A percentile compares a stretch with the other conserved stretches of the same genome.
Evolutionary conservation across 1,140 invertebrate species (phyloP).

Genomic region (Pseudomyrmex sp.): DNA sequence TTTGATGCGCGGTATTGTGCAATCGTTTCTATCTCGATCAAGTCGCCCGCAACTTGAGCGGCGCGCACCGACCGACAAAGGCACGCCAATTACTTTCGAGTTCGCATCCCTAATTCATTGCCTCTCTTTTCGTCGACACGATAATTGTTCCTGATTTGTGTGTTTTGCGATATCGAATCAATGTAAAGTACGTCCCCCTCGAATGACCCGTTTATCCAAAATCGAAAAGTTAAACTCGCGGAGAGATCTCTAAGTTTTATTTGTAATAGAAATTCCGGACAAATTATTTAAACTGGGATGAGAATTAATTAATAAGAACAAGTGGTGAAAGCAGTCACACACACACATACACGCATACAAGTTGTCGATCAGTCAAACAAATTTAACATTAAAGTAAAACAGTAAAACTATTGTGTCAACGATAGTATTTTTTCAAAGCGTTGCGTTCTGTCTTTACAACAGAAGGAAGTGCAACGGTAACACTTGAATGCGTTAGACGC

Average conservation of each 20-base stretch:
- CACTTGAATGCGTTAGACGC: no score
- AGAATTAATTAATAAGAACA: no score
- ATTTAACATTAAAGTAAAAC: no score
- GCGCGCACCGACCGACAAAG: slow-evolving; percentile 12
- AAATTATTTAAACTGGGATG: no score
- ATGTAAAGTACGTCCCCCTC: neutral
- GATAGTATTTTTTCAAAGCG: no score
- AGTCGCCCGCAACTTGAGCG: slow-evolving; percentile 2
- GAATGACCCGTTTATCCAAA: neutral
- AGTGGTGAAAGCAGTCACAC: no score
- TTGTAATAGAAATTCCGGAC: neutral
- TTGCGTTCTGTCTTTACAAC: no score
- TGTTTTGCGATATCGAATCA: slow-evolving; percentile 25
- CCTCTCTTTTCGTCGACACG: neutral
- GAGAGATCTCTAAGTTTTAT: neutral
- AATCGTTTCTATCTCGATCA: slow-evolving; percentile 36
- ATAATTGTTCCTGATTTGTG: slow-evolving; percentile 32
- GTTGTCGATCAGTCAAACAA: no score
- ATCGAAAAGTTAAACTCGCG: neutral
- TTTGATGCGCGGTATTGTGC: slow-evolving; percentile 12
- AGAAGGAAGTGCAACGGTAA: no score
- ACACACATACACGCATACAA: no score
- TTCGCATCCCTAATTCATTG: slow-evolving; percentile 52
- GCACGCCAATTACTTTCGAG: slow-evolving; percentile 44
- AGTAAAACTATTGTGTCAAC: no score